Percentiles rank a stretch among this genome's conserved stretches.
These are phyloP conservation scores for Sciaenops ocellatus DNA, from an alignment of 2,797 vertebrate species.

Conservation along the genomic window DNA sequence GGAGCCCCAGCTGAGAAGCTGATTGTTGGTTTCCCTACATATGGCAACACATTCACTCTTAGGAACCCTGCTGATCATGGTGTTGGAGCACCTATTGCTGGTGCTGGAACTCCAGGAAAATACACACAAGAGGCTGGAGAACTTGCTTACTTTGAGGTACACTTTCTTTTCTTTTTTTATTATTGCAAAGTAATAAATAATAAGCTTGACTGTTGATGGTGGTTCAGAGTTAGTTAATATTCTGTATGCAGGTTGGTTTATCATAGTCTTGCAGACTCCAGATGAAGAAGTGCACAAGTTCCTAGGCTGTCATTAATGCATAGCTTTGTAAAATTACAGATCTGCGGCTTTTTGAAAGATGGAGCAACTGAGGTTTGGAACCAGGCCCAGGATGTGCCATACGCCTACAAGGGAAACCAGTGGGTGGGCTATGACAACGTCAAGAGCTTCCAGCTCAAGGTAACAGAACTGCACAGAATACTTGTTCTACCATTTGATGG, in stretches of 20 bases:
- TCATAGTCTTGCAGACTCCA: slow-evolving; percentile 3
- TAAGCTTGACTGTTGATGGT: slow-evolving; percentile 8
- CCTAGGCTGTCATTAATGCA: slow-evolving; percentile 27
- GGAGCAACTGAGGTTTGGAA: slow-evolving; percentile 74
- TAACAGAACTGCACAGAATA: slow-evolving; percentile 37
- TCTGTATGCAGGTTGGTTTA: slow-evolving; percentile 6
- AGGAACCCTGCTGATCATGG: slow-evolving; percentile 63
- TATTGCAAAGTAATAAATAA: background rate
- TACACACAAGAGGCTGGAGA: slow-evolving; percentile 79
- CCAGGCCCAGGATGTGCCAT: slow-evolving; percentile 70
- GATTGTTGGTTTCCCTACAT: slow-evolving; percentile 78
- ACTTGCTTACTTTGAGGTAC: slow-evolving; percentile 79
- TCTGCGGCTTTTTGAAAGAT: slow-evolving; percentile 74
- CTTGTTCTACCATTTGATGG: slow-evolving; percentile 35
- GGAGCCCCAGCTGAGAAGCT: slow-evolving; percentile 79
- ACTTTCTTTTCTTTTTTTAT: background rate
- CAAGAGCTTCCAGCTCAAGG: slow-evolving; percentile 77
- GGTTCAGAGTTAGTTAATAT: slow-evolving; percentile 16
- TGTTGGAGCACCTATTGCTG: slow-evolving; percentile 68
- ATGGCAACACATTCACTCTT: slow-evolving; percentile 77
- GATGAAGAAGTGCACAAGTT: slow-evolving; percentile 16
- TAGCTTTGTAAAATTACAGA: slow-evolving; percentile 57
- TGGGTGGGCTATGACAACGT: slow-evolving; percentile 77
- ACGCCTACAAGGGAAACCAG: slow-evolving; percentile 78
- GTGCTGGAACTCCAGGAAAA: slow-evolving; percentile 71